phyloP scores from a whole-genome alignment of 2,888 invertebrate species.

The Volucella bombylans region DNA sequence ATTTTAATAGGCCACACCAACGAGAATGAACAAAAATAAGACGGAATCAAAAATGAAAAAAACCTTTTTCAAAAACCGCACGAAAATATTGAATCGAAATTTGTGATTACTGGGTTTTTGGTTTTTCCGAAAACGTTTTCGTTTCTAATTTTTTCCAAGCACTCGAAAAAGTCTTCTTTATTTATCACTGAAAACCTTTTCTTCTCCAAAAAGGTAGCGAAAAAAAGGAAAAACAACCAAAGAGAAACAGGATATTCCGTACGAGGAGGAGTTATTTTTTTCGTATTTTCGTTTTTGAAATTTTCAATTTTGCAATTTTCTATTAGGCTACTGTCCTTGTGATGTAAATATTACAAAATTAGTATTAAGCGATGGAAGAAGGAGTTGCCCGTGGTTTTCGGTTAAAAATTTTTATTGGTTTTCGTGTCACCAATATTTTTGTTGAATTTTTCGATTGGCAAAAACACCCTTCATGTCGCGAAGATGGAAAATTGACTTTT shows the following conservation, averaged over 20 bases:
- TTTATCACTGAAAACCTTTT: not conserved
- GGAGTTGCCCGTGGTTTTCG: conserved; percentile 32
- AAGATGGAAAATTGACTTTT: conserved; percentile 78
- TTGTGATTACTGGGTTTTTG: not conserved
- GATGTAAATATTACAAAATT: conserved; percentile 54
- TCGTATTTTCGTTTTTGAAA: conserved; percentile 11
- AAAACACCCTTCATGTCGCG: conserved; percentile 78
- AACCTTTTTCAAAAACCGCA: conserved; percentile 54
- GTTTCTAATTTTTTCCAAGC: conserved; percentile 4
- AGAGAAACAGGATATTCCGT: conserved; percentile 38
- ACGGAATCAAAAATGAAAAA: conserved; percentile 28
- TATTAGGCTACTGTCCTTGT: conserved; percentile 15
- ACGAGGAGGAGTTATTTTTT: conserved; percentile 29
- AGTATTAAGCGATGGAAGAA: conserved; percentile 6
- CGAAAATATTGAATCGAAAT: conserved; percentile 57
- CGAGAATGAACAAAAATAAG: conserved; percentile 33
- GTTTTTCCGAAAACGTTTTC: not conserved
- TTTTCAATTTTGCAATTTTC: not conserved
- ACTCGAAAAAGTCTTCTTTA: conserved; percentile 24
- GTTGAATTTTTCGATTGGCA: conserved; percentile 75
- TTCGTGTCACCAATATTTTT: conserved; percentile 70
- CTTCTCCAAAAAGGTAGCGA: conserved; percentile 10
- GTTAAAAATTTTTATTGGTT: conserved; percentile 40
- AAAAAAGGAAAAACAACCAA: conserved; percentile 27
- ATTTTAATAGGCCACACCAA: conserved; percentile 44